Evolutionary conservation across 2,888 invertebrate species (phyloP).

Genomic region (Catocala sponsa): DNA sequence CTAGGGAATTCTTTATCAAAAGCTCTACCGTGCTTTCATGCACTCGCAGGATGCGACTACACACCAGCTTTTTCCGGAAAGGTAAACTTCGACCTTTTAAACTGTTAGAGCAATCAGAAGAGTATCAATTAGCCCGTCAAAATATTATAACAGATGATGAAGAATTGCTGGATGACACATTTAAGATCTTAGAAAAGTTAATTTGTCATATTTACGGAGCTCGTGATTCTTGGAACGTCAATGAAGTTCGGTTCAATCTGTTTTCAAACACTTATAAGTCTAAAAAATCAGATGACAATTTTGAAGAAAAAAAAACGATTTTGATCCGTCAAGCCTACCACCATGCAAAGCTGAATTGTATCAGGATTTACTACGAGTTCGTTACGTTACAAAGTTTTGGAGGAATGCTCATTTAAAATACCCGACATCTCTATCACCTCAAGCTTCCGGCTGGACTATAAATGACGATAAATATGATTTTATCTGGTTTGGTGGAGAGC

Average conservation of each 20-base stretch:
- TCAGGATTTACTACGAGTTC: slow-evolving; percentile 26
- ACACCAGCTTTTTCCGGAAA: slow-evolving; percentile 42
- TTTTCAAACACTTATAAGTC: slow-evolving; percentile 14
- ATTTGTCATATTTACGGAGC: slow-evolving; percentile 15
- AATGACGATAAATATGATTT: too few relatives aligned
- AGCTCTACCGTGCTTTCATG: slow-evolving; percentile 55
- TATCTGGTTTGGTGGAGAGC: too few relatives aligned
- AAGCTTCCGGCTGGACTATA: too few relatives aligned
- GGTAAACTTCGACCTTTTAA: slow-evolving; percentile 38
- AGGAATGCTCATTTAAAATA: slow-evolving; percentile 21
- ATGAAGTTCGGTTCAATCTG: slow-evolving; percentile 11
- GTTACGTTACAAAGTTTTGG: slow-evolving; percentile 24
- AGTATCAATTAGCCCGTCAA: slow-evolving; percentile 12
- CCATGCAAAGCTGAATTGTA: slow-evolving; percentile 29
- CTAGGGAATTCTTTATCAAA: slow-evolving; percentile 42
- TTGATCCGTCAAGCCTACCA: slow-evolving; percentile 23
- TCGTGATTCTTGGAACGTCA: slow-evolving; percentile 9
- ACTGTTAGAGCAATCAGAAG: slow-evolving; percentile 16
- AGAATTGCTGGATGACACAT: slow-evolving; percentile 10
- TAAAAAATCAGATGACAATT: slow-evolving; percentile 14
- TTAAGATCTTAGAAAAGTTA: slow-evolving; percentile 9
- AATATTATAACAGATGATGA: slow-evolving; percentile 8
- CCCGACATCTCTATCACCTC: slow-evolving; percentile 19
- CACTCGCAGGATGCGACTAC: slow-evolving; percentile 53
- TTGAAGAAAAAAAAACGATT: slow-evolving; percentile 14